These are phyloP conservation scores for Helicoverpa armigera DNA, from an alignment of 1,140 invertebrate genomes.

Conservation along the genomic window DNA sequence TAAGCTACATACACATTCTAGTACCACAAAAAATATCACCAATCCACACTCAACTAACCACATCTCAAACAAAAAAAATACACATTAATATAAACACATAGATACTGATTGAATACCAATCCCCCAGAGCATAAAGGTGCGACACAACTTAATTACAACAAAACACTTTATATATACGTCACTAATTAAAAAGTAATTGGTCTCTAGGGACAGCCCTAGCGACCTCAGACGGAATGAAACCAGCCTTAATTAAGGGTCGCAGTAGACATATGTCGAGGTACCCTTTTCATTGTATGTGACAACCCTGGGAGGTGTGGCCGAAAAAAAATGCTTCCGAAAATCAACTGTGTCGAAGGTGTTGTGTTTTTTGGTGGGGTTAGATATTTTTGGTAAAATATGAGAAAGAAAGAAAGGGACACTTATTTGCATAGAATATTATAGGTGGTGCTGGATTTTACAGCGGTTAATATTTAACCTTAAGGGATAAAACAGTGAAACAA, in stretches of 20 bases:
- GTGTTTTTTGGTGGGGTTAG: not conserved
- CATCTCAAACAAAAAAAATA: not conserved
- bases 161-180: slow-evolving; percentile 58
- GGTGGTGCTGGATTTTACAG: no score
- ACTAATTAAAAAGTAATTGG: slow-evolving; percentile 69
- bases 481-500: no score
- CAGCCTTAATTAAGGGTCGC: slow-evolving; percentile 71
- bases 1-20: no score
- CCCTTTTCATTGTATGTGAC: slow-evolving; percentile 68
- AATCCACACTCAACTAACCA: not conserved
- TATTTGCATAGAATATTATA: no score
- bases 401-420: no score
- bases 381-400: not conserved
- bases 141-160: slow-evolving; percentile 34
- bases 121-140: slow-evolving; percentile 13
- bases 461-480: no score
- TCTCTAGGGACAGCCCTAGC: slow-evolving; percentile 42
- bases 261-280: slow-evolving; percentile 65
- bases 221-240: slow-evolving; percentile 65
- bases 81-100: not conserved
- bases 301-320: slow-evolving; percentile 53
- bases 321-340: slow-evolving; percentile 8
- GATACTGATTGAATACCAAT: not conserved
- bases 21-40: no score
- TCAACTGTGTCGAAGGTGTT: slow-evolving; percentile 3